Evolutionary conservation across 2,888 invertebrate species (phyloP).

Genomic region (Aelia acuminata): DNA sequence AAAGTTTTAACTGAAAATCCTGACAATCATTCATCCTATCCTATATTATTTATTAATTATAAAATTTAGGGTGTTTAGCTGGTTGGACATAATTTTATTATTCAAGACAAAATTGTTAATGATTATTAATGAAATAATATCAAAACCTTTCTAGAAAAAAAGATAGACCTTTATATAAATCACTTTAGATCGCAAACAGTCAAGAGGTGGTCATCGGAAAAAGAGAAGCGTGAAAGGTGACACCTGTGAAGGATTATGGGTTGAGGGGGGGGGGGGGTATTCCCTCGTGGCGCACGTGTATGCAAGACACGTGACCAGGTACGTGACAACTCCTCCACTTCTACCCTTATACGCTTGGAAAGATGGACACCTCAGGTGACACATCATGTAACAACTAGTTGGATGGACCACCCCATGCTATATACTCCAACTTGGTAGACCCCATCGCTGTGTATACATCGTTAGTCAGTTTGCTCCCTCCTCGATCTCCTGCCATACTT

Average conservation of each 20-base stretch:
- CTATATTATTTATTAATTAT: too few species aligned
- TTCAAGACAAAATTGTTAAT: too few species aligned
- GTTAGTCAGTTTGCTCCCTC: not conserved
- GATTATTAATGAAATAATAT: not conserved
- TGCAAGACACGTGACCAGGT: not conserved
- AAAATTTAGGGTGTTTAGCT: too few species aligned
- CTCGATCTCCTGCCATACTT: not conserved
- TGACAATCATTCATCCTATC: too few species aligned
- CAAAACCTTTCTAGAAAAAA: too few species aligned
- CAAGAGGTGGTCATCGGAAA: not conserved
- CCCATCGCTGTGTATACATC: not conserved
- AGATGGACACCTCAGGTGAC: not conserved
- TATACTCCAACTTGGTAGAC: not conserved
- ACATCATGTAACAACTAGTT: not conserved
- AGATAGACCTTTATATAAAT: not conserved
- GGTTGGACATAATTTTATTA: too few species aligned
- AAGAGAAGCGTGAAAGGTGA: not conserved
- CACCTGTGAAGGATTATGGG: not conserved
- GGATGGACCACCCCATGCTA: not conserved
- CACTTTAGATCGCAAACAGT: not conserved
- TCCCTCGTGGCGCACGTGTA: not conserved
- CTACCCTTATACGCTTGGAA: not conserved
- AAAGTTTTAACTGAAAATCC: too few species aligned
- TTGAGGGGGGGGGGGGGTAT: not conserved
- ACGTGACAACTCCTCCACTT: constrained; percentile 21